Base-by-base conservation (phyloP, 92 coral and sea anemone species). In the Palythoa grandis region DNA sequence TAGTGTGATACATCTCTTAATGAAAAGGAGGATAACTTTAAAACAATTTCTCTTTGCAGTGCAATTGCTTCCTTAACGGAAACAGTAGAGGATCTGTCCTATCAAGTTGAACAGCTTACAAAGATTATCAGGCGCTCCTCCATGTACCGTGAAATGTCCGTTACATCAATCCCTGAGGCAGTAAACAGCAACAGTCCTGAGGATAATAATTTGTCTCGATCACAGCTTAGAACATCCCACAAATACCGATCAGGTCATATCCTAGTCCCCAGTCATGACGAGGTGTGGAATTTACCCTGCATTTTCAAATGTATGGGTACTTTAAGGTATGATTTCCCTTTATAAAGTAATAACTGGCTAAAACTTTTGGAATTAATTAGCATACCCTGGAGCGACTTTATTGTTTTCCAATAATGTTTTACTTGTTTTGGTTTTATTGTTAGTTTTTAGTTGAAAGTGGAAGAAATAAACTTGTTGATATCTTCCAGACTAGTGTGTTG, bases 281-380 rank as follows among this genome's bases (percentile, higher is more conserved):
- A 97, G 72, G 91, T 86, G 11, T 97, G 99, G 99, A 87, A 92
- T 14, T 87, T 95, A 87, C 99, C 99, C 1, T 97, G 98, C 72
- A 95, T 97, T 77, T 95, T 97, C 47, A 97, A 97, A 76, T 97
- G 99, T 79, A 91, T 97, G 86, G 99, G 99, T 5, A 97, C 99
- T 11, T 75, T 97, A 74, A 97, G 99, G 99, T 97, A 87, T 35
- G 87, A 23, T 8, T 2, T 16, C 73, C 19, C 61, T 56, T 56
- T 56, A 11, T 54, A 8, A 43, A 43, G 9, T 43, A 43, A 5
- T 8, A 4, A 43, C 50, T 43, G 50, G 6, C 6, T 5, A 43
- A 43, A 43, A 43, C 1, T 8, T 8, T 5, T 43, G 50, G 50
- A 43, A 4, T 43, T 43, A 43, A 4, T 43, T 43, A 43, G 50